A percentile compares a stretch with the other conserved stretches of the same genome.
These are phyloP conservation scores for Exaiptasia diaphana DNA, from an alignment of 64 coral and sea anemone genomes.

Conservation along the genomic window DNA sequence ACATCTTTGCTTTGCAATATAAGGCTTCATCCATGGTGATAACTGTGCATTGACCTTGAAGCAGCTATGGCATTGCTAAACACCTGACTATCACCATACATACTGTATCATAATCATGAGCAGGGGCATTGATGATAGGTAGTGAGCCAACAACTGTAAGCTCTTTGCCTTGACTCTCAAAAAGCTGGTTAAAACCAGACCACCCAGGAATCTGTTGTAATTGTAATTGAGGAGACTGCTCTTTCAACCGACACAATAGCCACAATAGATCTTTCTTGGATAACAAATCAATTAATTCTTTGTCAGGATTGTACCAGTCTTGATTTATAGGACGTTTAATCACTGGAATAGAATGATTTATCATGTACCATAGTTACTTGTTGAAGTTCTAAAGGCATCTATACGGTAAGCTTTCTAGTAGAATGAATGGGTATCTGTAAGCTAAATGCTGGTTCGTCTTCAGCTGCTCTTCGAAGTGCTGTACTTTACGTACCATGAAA, in stretches of 20 bases:
- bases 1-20: conserved; percentile 55
- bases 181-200: conserved; percentile 33
- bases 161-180: neutral
- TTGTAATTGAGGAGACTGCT: conserved; percentile 15
- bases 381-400: neutral
- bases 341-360: no score
- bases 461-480: neutral
- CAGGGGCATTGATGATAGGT: conserved; percentile 49
- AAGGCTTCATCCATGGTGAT: conserved; percentile 39
- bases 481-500: conserved; percentile 38
- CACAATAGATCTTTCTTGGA: neutral
- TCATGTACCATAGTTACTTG: neutral
- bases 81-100: conserved; percentile 43
- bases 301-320: neutral
- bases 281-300: neutral
- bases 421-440: neutral
- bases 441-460: neutral
- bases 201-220: conserved; percentile 20
- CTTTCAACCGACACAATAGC: neutral
- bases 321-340: no score
- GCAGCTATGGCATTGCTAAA: conserved; percentile 27
- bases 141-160: conserved; percentile 29
- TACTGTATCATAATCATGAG: conserved; percentile 39
- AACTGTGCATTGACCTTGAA: neutral
- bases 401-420: neutral